phyloP scores from a whole-genome alignment of 2,888 invertebrate species.

The Melipona bicolor region DNA sequence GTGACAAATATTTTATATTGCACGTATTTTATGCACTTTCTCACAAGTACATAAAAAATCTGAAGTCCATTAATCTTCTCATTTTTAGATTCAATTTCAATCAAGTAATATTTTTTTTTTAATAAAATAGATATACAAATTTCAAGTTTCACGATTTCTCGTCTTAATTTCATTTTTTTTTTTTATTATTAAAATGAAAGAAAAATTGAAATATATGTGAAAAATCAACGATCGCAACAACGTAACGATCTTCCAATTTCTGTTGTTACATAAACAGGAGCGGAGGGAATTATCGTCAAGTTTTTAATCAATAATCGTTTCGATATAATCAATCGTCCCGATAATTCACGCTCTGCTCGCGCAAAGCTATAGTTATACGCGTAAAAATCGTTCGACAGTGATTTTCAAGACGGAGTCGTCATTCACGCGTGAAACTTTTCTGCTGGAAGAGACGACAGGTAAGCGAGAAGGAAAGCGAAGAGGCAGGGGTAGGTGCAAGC shows the following conservation, averaged over 20 bases:
- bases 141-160: too few species aligned
- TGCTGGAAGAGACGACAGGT: slow-evolving; percentile 41
- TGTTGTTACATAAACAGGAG: not conserved
- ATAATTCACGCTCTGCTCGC: not conserved
- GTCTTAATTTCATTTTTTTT: too few species aligned
- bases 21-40: too few species aligned
- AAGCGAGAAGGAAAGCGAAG: slow-evolving; percentile 35
- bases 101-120: too few species aligned
- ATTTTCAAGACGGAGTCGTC: slow-evolving; percentile 5
- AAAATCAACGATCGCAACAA: too few species aligned
- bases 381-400: not conserved
- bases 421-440: slow-evolving; percentile 17
- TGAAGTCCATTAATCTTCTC: too few species aligned
- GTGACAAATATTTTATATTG: too few species aligned
- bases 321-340: not conserved
- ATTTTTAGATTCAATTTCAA: too few species aligned
- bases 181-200: too few species aligned
- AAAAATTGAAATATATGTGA: too few species aligned
- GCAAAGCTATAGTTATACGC: not conserved
- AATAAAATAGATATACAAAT: too few species aligned
- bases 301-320: not conserved
- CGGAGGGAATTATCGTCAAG: not conserved
- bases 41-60: too few species aligned
- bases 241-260: not conserved
- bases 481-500: slow-evolving; percentile 45